Percentiles rank a stretch among this genome's conserved stretches.
Evolutionary conservation across 2,888 invertebrate genomes (phyloP).

Genomic region (Mimachlamys varia): DNA sequence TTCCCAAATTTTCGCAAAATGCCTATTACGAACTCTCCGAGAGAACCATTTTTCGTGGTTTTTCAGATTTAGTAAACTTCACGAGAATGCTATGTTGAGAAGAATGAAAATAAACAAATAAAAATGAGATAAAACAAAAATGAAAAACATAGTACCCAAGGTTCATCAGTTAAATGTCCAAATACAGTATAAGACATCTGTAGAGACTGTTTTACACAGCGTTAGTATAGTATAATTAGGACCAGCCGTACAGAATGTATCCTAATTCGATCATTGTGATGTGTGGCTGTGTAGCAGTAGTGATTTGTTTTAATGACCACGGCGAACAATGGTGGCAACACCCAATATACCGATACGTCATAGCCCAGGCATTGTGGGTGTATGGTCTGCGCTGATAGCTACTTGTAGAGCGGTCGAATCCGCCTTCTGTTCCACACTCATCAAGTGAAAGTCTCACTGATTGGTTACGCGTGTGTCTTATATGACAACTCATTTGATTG

Average conservation of each 20-base stretch:
- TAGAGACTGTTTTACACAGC: too few relatives aligned
- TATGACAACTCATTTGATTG: constrained; percentile 17
- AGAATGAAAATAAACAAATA: too few relatives aligned
- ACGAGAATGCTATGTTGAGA: too few relatives aligned
- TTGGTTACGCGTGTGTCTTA: neutral
- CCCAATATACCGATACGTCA: neutral
- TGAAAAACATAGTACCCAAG: too few relatives aligned
- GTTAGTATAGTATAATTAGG: too few relatives aligned
- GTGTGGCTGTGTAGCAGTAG: neutral
- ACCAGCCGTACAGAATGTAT: neutral
- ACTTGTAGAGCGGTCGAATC: neutral
- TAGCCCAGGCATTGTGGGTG: neutral
- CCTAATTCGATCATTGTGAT: neutral
- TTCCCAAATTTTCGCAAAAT: too few relatives aligned
- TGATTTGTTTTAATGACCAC: neutral
- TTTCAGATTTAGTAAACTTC: too few relatives aligned
- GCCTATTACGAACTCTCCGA: too few relatives aligned
- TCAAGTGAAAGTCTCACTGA: neutral
- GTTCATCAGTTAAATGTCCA: too few relatives aligned
- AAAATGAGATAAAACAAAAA: too few relatives aligned
- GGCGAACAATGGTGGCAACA: neutral
- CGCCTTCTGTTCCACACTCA: neutral
- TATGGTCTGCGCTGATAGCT: neutral
- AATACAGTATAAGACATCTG: too few relatives aligned
- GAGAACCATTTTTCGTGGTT: too few relatives aligned